These are phyloP conservation scores for Ceriagrion tenellum DNA, from an alignment of 2,888 invertebrate genomes.

Conservation along the genomic window DNA sequence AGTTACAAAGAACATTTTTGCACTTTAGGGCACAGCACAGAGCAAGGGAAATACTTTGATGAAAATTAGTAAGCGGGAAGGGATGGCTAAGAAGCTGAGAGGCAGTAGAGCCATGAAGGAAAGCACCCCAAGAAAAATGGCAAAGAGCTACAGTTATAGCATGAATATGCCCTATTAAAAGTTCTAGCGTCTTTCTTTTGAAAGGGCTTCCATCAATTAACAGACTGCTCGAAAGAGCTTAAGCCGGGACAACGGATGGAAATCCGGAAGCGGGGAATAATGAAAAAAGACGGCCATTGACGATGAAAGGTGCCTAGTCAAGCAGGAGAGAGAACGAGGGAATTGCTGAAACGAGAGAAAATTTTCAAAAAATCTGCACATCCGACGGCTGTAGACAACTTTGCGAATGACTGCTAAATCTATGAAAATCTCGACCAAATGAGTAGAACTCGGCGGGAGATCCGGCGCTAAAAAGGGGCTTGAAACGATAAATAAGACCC, in stretches of 20 bases:
- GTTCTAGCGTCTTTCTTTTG: conserved; percentile 50
- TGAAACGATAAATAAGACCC: not conserved
- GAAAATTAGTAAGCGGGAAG: not conserved
- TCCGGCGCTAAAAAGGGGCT: not conserved
- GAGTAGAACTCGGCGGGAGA: not conserved
- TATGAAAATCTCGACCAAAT: not conserved
- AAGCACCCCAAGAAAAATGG: not conserved
- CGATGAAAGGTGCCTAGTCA: not conserved
- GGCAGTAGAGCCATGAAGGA: not conserved
- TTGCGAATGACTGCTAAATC: not conserved
- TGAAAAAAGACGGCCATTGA: not conserved
- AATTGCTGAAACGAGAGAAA: not conserved
- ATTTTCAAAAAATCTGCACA: not conserved
- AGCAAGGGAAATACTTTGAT: conserved; percentile 50
- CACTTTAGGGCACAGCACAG: conserved; percentile 9
- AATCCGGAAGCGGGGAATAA: conserved; percentile 8
- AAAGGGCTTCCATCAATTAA: conserved; percentile 26
- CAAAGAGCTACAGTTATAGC: conserved; percentile 23
- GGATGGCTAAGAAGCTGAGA: not conserved
- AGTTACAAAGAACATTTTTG: conserved; percentile 45
- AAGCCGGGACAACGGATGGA: not conserved
- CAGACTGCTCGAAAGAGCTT: not conserved
- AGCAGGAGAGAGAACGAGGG: not conserved
- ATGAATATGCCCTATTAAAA: conserved; percentile 64
- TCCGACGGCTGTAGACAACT: not conserved